Evolutionary conservation across 2,888 invertebrate species (phyloP).

Genomic region (Amaurobius ferox): DNA sequence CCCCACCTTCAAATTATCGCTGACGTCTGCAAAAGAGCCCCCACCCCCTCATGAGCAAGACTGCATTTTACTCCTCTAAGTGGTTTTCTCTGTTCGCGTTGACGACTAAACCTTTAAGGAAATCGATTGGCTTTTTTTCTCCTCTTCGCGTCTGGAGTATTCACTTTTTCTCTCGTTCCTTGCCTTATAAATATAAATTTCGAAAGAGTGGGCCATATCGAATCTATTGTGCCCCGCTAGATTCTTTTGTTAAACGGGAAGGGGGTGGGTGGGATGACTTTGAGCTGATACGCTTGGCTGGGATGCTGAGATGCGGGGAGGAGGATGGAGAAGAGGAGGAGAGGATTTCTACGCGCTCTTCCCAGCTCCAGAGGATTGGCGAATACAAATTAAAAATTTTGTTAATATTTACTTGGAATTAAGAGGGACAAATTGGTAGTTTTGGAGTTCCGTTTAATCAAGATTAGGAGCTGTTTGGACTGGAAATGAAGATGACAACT

Average conservation of each 20-base stretch:
- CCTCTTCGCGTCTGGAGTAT: background rate
- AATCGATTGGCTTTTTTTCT: constrained; percentile 49
- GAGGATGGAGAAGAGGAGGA: background rate
- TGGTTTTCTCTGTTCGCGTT: constrained; percentile 70
- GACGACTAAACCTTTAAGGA: constrained; percentile 70
- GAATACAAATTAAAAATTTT: constrained; percentile 62
- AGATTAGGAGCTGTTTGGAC: background rate
- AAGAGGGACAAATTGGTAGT: constrained; percentile 54
- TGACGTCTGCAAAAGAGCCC: constrained; percentile 67
- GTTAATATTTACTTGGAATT: constrained; percentile 60
- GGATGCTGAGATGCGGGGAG: constrained; percentile 8
- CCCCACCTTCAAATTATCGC: constrained; percentile 59
- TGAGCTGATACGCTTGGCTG: constrained; percentile 19
- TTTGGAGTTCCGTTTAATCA: constrained; percentile 39
- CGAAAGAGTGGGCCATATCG: constrained; percentile 26
- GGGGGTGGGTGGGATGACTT: background rate
- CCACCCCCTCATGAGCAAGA: constrained; percentile 15
- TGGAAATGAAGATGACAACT: background rate
- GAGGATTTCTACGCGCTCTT: background rate
- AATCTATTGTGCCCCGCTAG: constrained; percentile 29
- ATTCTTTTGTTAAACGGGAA: constrained; percentile 64
- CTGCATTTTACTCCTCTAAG: constrained; percentile 69
- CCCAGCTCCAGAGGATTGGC: constrained; percentile 1
- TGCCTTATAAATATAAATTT: constrained; percentile 55
- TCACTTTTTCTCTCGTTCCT: constrained; percentile 24